Evolutionary conservation across 2,113 vertebrate species (phyloP).

Genomic region (Notarius quadriscutis): DNA sequence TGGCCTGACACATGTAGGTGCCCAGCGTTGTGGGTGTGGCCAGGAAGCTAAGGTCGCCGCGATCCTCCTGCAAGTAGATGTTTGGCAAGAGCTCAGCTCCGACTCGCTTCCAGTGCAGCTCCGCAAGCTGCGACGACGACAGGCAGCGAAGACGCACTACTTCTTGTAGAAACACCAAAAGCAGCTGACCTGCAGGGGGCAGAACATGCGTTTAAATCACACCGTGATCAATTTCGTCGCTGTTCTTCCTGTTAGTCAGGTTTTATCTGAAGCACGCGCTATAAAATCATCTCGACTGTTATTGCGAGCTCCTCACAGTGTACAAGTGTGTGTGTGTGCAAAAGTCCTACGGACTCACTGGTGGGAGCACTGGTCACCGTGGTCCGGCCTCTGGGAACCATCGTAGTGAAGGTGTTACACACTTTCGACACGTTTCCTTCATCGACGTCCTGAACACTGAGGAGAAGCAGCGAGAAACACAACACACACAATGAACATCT

Average conservation of each 20-base stretch:
- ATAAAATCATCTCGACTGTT: too few relatives aligned
- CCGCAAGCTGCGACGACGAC: constrained; percentile 58
- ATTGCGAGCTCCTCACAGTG: background rate
- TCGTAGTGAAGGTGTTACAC: constrained; percentile 49
- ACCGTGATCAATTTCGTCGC: too few relatives aligned
- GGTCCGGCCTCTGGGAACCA: constrained; percentile 45
- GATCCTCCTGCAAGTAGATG: constrained; percentile 65
- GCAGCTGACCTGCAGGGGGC: constrained; percentile 57
- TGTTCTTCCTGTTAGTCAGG: too few relatives aligned
- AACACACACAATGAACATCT: background rate
- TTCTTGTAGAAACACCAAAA: constrained; percentile 67
- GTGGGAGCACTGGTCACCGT: constrained; percentile 41
- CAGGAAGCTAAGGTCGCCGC: constrained; percentile 69
- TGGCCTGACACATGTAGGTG: constrained; percentile 67
- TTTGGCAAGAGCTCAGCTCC: constrained; percentile 62
- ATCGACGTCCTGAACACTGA: constrained; percentile 71
- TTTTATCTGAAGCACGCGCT: too few relatives aligned
- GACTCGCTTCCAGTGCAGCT: constrained; percentile 67
- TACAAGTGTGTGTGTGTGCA: background rate
- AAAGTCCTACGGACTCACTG: constrained; percentile 53
- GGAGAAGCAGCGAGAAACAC: background rate
- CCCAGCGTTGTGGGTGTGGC: constrained; percentile 70
- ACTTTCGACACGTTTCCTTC: constrained; percentile 59
- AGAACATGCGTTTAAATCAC: too few relatives aligned
- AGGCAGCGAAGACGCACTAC: constrained; percentile 70